A percentile compares a stretch with the other conserved stretches of the same genome.
phyloP scores from a whole-genome alignment of 1,140 invertebrate species.

The Physella acuta region DNA sequence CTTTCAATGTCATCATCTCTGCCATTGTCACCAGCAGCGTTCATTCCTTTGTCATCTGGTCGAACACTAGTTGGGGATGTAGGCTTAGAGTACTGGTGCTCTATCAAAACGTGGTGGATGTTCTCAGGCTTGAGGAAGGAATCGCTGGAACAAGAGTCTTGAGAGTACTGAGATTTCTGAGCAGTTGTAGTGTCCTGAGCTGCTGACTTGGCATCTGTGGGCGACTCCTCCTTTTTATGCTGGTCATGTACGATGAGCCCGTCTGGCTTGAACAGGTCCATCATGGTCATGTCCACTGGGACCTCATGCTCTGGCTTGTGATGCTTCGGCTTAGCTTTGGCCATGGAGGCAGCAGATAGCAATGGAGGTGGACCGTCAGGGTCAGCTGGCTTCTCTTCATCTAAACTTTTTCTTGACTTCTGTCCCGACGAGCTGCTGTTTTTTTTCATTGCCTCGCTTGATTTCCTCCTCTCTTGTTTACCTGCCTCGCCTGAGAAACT shows the following conservation, averaged over 20 bases:
- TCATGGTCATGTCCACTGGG: constrained; percentile 32
- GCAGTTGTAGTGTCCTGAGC: neutral
- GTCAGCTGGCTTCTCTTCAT: neutral
- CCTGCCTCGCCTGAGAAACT: neutral
- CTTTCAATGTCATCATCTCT: constrained; percentile 23
- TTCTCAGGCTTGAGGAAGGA: neutral
- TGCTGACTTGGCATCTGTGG: neutral
- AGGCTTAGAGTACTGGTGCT: constrained; percentile 23
- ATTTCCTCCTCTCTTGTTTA: constrained; percentile 20
- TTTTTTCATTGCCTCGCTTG: neutral
- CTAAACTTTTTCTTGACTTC: neutral
- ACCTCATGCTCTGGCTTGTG: constrained; percentile 28
- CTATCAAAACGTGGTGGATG: constrained; percentile 11
- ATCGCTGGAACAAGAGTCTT: neutral
- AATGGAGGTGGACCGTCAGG: neutral
- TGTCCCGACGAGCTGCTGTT: neutral
- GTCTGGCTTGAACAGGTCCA: constrained; percentile 40
- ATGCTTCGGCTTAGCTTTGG: constrained; percentile 28
- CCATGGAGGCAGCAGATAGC: neutral
- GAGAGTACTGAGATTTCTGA: neutral
- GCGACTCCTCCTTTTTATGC: constrained; percentile 22
- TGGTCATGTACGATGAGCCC: constrained; percentile 31
- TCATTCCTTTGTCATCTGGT: neutral
- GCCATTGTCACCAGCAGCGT: neutral
- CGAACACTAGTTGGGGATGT: neutral